A percentile compares a stretch with the other conserved stretches of the same genome.
These are phyloP conservation scores for Thysanoteuthis rhombus DNA, from an alignment of 2,888 invertebrate species.

Conservation along the genomic window DNA sequence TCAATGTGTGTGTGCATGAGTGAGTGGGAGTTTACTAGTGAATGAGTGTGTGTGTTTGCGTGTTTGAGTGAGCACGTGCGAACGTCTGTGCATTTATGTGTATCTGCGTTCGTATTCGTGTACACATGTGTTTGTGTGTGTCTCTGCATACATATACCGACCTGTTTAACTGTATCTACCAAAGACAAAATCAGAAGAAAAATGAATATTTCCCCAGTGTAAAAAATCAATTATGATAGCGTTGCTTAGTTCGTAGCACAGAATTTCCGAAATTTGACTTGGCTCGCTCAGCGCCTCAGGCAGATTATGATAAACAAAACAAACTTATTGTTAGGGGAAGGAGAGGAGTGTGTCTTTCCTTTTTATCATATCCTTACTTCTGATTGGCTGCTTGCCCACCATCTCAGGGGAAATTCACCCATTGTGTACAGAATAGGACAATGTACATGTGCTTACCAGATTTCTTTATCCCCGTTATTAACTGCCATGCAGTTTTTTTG, in stretches of 20 bases:
- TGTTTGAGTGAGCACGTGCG: no score
- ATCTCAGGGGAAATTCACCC: not conserved
- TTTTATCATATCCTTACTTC: not conserved
- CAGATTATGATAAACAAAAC: not conserved
- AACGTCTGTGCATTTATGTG: no score
- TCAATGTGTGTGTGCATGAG: not conserved
- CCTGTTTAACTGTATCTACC: not conserved
- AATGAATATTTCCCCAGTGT: not conserved
- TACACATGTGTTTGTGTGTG: not conserved
- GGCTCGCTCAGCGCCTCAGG: not conserved
- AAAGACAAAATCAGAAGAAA: conserved; percentile 12
- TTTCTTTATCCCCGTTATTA: not conserved
- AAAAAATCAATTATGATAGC: conserved; percentile 12
- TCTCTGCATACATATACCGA: not conserved
- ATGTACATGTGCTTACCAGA: not conserved
- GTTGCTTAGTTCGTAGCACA: not conserved
- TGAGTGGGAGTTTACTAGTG: no score
- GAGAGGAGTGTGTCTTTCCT: no score
- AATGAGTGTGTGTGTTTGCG: no score
- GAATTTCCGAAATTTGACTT: conserved; percentile 12
- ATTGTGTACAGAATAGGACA: not conserved
- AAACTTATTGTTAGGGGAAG: not conserved
- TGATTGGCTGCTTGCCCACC: not conserved
- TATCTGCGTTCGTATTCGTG: not conserved
- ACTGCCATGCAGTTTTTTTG: not conserved